Evolutionary conservation across 2,888 invertebrate species (phyloP).

Genomic region (Cremastobaeus sp.): DNA sequence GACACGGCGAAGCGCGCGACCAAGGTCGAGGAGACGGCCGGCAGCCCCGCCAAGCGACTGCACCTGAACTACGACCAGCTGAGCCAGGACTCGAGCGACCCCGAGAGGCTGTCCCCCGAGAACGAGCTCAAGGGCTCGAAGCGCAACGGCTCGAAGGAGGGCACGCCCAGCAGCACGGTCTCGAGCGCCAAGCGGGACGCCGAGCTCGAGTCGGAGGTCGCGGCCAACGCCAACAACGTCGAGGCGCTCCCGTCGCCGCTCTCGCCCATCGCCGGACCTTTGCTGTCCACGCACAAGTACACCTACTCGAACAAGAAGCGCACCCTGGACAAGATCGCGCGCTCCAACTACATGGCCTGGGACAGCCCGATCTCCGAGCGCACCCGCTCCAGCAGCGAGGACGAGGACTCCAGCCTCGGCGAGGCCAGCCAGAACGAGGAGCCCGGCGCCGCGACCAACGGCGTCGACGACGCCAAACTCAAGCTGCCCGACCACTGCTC

Average conservation of each 20-base stretch:
- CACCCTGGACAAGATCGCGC: slow-evolving; percentile 68
- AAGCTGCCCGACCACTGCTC: slow-evolving; percentile 65
- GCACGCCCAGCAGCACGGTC: slow-evolving; percentile 72
- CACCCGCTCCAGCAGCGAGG: slow-evolving; percentile 72
- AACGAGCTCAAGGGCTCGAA: slow-evolving; percentile 52
- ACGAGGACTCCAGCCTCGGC: slow-evolving; percentile 71
- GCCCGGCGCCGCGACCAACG: slow-evolving; percentile 67
- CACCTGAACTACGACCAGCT: slow-evolving; percentile 70
- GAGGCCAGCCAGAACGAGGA: slow-evolving; percentile 73
- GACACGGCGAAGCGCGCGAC: slow-evolving; percentile 62
- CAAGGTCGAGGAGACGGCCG: slow-evolving; percentile 62
- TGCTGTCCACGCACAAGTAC: slow-evolving; percentile 74
- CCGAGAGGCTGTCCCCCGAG: slow-evolving; percentile 70
- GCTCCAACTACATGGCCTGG: slow-evolving; percentile 71
- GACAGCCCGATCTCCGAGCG: slow-evolving; percentile 75
- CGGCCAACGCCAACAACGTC: slow-evolving; percentile 70
- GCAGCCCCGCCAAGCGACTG: slow-evolving; percentile 61
- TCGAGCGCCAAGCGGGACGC: slow-evolving; percentile 73
- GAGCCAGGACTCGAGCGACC: slow-evolving; percentile 74
- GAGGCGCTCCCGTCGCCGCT: slow-evolving; percentile 74
- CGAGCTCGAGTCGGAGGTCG: slow-evolving; percentile 72
- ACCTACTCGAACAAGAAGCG: slow-evolving; percentile 76
- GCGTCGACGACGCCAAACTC: slow-evolving; percentile 67
- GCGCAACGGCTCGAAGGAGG: slow-evolving; percentile 73
- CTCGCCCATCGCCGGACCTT: slow-evolving; percentile 73